Conservation (phyloP, 2,113 vertebrate species). For the Peromyscus leucopus region DNA sequence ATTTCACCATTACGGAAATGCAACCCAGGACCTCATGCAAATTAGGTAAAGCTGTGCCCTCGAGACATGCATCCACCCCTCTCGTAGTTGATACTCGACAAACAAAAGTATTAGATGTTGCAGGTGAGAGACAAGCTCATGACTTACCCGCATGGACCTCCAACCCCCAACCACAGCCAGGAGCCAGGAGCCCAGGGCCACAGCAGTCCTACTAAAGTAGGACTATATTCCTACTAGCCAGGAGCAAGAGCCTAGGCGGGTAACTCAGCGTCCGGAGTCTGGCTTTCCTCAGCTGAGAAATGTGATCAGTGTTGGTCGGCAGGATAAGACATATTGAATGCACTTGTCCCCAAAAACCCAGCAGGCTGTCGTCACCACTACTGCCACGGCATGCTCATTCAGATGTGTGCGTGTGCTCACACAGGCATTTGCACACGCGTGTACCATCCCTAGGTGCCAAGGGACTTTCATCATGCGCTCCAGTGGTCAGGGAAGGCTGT, state of each 20-base stretch:
- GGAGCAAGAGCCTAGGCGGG: background rate
- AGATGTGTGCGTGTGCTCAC: background rate
- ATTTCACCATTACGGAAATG: background rate
- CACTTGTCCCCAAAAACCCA: background rate
- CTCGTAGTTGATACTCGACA: background rate
- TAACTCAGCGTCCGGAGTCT: background rate
- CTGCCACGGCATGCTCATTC: background rate
- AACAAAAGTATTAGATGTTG: background rate
- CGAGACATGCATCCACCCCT: background rate
- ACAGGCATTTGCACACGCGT: rapidly evolving
- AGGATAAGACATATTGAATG: background rate
- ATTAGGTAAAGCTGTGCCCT: background rate
- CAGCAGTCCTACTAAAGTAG: background rate
- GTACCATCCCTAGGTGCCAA: rapidly evolving
- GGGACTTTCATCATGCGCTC: background rate
- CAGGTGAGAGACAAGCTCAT: background rate
- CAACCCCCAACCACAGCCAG: too few relatives aligned
- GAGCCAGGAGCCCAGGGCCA: too few relatives aligned
- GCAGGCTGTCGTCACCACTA: background rate
- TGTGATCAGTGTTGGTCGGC: background rate
- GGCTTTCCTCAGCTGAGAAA: background rate
- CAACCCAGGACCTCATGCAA: background rate
- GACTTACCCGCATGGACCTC: background rate
- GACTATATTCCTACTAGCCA: background rate
- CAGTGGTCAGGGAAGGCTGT: background rate